A percentile compares a stretch with the other conserved stretches of the same genome.
These are phyloP conservation scores for Nycticorax nycticorax DNA, from an alignment of 2,113 vertebrate genomes.

Conservation along the genomic window DNA sequence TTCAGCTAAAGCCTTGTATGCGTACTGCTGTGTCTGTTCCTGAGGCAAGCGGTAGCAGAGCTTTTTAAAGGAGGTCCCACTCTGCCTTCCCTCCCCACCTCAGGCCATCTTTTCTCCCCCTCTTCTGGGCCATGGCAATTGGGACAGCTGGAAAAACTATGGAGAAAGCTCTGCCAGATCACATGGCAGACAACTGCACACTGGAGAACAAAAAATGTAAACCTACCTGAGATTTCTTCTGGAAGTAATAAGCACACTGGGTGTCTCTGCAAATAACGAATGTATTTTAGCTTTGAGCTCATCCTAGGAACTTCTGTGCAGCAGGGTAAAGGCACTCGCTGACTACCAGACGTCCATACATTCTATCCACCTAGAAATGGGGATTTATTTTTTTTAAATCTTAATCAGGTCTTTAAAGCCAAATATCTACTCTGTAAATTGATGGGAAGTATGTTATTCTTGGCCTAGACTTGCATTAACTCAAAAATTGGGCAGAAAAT, in stretches of 20 bases:
- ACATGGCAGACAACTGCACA: not conserved
- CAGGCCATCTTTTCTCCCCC: not conserved
- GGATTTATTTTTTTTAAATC: not conserved
- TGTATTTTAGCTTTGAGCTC: not conserved
- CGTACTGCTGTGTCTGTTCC: not conserved
- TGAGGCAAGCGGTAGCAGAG: not conserved
- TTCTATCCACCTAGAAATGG: not conserved
- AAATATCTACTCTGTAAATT: slow-evolving; percentile 3
- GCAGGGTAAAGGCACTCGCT: not conserved
- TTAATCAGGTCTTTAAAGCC: not conserved
- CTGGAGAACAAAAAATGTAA: not conserved
- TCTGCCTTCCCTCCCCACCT: not conserved
- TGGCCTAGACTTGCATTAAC: not conserved
- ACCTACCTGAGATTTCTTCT: not conserved
- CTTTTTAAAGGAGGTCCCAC: not conserved
- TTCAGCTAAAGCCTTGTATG: not conserved
- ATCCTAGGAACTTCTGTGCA: not conserved
- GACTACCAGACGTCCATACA: not conserved
- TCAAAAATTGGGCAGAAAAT: slow-evolving; percentile 44
- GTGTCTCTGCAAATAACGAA: not conserved
- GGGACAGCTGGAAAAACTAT: not conserved
- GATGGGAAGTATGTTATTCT: slow-evolving; percentile 36
- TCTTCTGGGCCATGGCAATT: not conserved
- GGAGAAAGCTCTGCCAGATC: not conserved
- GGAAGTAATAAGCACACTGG: not conserved